A percentile compares a stretch with the other conserved stretches of the same genome.
phyloP scores from a whole-genome alignment of 2,113 vertebrate genomes.

The Callipepla squamata region DNA sequence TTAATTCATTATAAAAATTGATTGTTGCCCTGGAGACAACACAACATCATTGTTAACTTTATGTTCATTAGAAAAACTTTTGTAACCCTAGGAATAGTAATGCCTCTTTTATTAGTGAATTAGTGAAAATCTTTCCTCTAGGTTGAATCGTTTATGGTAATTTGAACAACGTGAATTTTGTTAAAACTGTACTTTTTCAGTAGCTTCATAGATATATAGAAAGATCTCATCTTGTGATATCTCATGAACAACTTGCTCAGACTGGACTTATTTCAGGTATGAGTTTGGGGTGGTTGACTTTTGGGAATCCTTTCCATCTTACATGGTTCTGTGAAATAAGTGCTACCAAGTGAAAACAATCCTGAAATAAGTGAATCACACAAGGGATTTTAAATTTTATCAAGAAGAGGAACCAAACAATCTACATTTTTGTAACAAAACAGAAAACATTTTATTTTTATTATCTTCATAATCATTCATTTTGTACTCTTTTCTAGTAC shows the following conservation, averaged over 20 bases:
- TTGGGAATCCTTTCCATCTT: background rate
- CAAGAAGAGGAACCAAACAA: background rate
- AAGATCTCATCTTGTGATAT: too few species aligned
- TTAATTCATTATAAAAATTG: background rate
- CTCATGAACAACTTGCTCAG: background rate
- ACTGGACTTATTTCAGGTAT: background rate
- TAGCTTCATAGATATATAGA: background rate
- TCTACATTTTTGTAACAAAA: background rate
- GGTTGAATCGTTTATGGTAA: background rate
- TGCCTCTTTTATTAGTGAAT: background rate
- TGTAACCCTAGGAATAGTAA: background rate
- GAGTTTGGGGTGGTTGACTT: background rate
- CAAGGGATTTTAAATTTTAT: background rate
- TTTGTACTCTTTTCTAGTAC: background rate
- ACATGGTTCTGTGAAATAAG: rapidly evolving
- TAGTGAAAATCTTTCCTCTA: background rate
- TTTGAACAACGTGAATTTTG: background rate
- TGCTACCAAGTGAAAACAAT: background rate
- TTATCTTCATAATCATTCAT: background rate
- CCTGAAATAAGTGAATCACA: background rate
- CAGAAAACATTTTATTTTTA: background rate
- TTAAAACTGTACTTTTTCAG: rapidly evolving
- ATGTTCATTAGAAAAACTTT: background rate
- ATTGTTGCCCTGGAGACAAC: background rate
- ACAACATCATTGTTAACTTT: background rate